Evolutionary conservation across 1,140 invertebrate species (phyloP).

Genomic region (Nasonia longicornis): DNA sequence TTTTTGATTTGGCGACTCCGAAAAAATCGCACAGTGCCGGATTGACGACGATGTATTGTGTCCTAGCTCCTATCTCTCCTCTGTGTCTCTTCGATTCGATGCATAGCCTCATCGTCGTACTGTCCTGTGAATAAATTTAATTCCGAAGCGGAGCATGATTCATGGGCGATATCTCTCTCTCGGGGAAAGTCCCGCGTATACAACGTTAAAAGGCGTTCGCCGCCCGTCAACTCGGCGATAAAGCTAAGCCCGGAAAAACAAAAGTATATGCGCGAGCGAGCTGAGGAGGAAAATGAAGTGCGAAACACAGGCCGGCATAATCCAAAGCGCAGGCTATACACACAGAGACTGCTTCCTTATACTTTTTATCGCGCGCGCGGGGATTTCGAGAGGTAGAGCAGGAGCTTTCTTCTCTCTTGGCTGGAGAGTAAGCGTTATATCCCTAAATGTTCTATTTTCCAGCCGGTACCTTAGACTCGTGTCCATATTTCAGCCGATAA

Average conservation of each 20-base stretch:
- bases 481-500: slow-evolving; percentile 62
- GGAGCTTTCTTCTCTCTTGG: slow-evolving; percentile 40
- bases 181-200: not conserved
- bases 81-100: not conserved
- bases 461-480: slow-evolving; percentile 51
- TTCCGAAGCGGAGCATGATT: no score
- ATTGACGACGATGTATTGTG: not conserved
- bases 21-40: not conserved
- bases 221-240: slow-evolving; percentile 20
- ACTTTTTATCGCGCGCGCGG: not conserved
- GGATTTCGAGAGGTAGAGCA: slow-evolving; percentile 1
- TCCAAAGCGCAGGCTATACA: not conserved
- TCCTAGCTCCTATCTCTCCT: not conserved
- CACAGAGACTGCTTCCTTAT: not conserved
- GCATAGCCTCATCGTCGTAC: no score
- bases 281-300: slow-evolving; percentile 33
- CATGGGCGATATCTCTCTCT: not conserved
- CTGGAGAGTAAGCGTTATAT: slow-evolving; percentile 49
- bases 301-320: slow-evolving; percentile 17
- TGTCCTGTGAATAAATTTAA: no score
- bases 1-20: slow-evolving; percentile 18
- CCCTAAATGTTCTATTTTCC: slow-evolving; percentile 55
- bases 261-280: not conserved
- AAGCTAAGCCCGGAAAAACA: slow-evolving; percentile 14
- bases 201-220: not conserved